Percentiles rank a stretch among this genome's conserved stretches.
Evolutionary conservation across 1,140 invertebrate species (phyloP).

Genomic region (Globodera rostochiensis): DNA sequence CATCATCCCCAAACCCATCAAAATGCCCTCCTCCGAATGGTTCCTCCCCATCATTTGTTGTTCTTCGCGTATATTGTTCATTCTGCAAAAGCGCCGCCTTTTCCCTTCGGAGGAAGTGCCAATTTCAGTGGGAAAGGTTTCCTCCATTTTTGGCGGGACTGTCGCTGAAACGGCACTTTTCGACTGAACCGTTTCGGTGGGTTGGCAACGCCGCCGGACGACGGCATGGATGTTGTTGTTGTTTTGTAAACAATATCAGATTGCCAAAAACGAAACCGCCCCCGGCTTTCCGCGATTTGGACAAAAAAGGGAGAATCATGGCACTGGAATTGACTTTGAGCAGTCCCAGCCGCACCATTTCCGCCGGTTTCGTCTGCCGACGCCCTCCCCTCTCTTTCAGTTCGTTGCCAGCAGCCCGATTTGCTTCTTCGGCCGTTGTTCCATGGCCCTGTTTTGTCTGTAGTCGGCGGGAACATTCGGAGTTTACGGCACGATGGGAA

Average conservation of each 20-base stretch:
- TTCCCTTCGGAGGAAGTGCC: neutral
- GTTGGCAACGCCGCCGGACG: neutral
- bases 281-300: too few relatives aligned
- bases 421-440: constrained; percentile 2
- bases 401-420: neutral
- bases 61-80: neutral
- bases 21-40: neutral
- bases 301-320: too few relatives aligned
- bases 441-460: neutral
- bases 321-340: too few relatives aligned
- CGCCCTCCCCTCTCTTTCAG: neutral
- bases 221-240: neutral
- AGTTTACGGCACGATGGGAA: neutral
- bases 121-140: neutral
- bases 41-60: neutral
- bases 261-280: neutral
- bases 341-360: constrained; percentile 4
- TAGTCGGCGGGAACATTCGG: neutral
- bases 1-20: constrained; percentile 13
- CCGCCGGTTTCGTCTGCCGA: neutral
- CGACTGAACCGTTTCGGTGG: neutral
- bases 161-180: constrained; percentile 1
- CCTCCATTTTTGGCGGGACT: neutral
- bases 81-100: neutral
- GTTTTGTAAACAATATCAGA: neutral